Conservation (phyloP, 1,140 invertebrate species). For the Calliopsis andreniformis region DNA sequence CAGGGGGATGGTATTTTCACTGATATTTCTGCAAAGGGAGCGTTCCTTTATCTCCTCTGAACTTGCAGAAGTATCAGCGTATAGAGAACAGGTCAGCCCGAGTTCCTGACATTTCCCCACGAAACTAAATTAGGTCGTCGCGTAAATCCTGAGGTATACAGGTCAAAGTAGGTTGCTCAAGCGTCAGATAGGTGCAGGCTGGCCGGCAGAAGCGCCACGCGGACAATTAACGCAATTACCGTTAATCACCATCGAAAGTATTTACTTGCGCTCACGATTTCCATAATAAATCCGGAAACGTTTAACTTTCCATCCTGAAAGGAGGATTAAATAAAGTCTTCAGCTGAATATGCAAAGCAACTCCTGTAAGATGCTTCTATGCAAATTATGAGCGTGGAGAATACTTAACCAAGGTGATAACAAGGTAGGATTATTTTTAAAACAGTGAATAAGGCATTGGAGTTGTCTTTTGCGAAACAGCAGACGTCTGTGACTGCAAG, state of each 20-base stretch:
- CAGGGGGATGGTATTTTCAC: constrained; percentile 39
- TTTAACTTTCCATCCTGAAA: no score
- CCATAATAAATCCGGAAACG: not conserved
- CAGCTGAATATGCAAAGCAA: not conserved
- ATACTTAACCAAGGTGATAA: no score
- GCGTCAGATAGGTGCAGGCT: constrained; percentile 22
- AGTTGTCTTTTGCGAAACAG: no score
- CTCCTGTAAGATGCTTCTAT: not conserved
- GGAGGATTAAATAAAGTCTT: not conserved
- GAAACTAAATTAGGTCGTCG: constrained; percentile 71
- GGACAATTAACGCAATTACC: constrained; percentile 22
- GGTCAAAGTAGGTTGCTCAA: constrained; percentile 38
- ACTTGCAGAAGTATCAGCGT: constrained; percentile 32
- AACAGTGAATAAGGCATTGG: no score
- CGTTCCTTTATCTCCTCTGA: constrained; percentile 24
- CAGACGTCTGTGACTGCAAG: no score
- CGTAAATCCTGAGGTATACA: constrained; percentile 61
- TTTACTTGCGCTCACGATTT: not conserved
- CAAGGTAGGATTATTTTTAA: no score
- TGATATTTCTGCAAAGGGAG: constrained; percentile 15
- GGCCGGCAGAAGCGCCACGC: not conserved
- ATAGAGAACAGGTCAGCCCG: constrained; percentile 33
- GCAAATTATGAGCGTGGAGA: no score
- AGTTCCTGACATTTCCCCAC: constrained; percentile 62
- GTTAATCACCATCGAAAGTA: not conserved